Base-by-base conservation (phyloP, 2,797 vertebrate species). In the Danio tinwini region DNA sequence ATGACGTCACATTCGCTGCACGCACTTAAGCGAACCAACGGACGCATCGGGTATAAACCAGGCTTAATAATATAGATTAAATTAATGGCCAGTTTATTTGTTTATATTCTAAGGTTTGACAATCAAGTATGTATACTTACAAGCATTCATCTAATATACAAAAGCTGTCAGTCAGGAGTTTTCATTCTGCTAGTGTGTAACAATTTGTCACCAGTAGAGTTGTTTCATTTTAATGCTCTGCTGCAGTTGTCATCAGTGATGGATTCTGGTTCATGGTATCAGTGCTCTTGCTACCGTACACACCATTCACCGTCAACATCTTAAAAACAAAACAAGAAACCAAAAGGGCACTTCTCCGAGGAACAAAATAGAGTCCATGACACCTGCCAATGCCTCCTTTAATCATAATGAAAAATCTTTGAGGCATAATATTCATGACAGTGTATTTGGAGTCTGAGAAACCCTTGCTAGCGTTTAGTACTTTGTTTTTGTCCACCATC, bases 161-260 rank as follows among this genome's bases (percentile, higher is more conserved):
- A 29, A 0, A 49, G 16, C 29, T 49, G 7, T 49, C 19, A 5
- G 5, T 21, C 12, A 4, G 12, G 12, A 47, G 17, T 47, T 65
- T 67, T 63, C 7, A 29, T 47, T 47, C 42, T 21, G 63, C n/a
- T 64, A 45, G 42, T 21, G 63, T 47, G 42, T 45, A 44, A 21
- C 7, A 65, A 65, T 50, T 50, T 5, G 14, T 49, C 4, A 45
- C 17, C 3, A 13, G 13, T 21, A 21, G 7, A 19, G 17, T 13
- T 44, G 21, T 53, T 40, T 4, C 1, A 10, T 47, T 65, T 47
- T 21, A 40, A 70, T n/a, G 16, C 16, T 69, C 13, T 12, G 14
- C 37, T 17, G 40, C 63, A 19, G 49, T 19, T 53, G 68, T 70
- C 50, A 42, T 52, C 68, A 53, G 50, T 70, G 50, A 70, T 70